phyloP scores from a whole-genome alignment of 1,140 invertebrate genomes.

The Aphelenchoides avenae region DNA sequence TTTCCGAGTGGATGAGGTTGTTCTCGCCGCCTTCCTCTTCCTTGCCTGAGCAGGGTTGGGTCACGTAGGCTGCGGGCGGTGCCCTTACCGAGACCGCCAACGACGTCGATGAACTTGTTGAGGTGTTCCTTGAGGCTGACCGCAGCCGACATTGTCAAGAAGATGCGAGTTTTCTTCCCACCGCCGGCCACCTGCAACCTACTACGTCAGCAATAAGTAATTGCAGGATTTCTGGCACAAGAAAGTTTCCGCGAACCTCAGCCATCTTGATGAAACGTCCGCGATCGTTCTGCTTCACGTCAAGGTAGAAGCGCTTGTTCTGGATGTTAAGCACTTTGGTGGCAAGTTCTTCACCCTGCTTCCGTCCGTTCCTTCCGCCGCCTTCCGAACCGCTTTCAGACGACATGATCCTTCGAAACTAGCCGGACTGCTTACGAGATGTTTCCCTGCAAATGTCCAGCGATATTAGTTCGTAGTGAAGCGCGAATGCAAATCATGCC shows the following conservation, averaged over 20 bases:
- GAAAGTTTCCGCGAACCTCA: conserved; percentile 24
- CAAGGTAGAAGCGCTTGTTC: conserved; percentile 39
- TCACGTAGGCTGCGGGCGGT: neutral
- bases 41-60: neutral
- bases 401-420: too few species aligned
- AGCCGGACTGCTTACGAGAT: too few species aligned
- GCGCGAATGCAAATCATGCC: too few species aligned
- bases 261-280: conserved; percentile 37
- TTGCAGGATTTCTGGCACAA: conserved; percentile 2
- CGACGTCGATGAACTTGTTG: conserved; percentile 21
- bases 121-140: conserved; percentile 33
- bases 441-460: too few species aligned
- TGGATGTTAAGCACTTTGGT: conserved; percentile 33
- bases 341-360: conserved; percentile 32
- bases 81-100: neutral
- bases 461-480: too few species aligned
- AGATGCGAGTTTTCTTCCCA: conserved; percentile 26
- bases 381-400: conserved; percentile 22
- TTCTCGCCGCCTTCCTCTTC: conserved; percentile 8
- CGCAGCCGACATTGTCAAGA: conserved; percentile 25
- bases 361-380: conserved; percentile 3
- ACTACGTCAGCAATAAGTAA: neutral
- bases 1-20: conserved; percentile 15
- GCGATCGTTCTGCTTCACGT: conserved; percentile 36
- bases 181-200: conserved; percentile 16